These are phyloP conservation scores for Brachionus manjavacas DNA, from an alignment of 1,140 invertebrate species.

Conservation along the genomic window DNA sequence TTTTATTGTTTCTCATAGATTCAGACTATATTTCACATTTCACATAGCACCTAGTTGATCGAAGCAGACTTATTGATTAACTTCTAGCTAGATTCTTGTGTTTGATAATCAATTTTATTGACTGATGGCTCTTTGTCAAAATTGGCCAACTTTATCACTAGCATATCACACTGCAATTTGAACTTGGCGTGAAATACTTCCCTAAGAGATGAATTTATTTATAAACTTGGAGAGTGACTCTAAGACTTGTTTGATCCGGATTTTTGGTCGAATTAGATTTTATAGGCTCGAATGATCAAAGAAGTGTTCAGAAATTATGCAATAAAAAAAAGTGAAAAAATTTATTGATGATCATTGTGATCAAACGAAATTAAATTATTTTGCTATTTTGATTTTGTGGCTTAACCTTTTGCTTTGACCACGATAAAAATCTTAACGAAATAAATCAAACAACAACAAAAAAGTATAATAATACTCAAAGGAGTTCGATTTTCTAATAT, in stretches of 20 bases:
- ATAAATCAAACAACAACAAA: not conserved
- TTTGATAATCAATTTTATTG: constrained; percentile 37
- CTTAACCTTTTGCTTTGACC: constrained; percentile 19
- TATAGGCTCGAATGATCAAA: constrained; percentile 11
- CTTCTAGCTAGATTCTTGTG: not conserved
- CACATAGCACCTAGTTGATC: constrained; percentile 12
- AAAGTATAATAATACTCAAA: constrained; percentile 27
- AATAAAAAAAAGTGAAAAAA: not conserved
- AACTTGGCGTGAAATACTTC: not conserved
- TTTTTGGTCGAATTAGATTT: not conserved
- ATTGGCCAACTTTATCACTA: not conserved
- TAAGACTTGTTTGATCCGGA: not conserved
- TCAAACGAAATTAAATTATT: constrained; percentile 20
- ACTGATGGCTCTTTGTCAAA: not conserved
- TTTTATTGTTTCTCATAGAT: constrained; percentile 30
- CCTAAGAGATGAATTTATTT: not conserved
- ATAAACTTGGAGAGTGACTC: not conserved
- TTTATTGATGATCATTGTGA: constrained; percentile 29
- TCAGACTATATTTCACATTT: not conserved
- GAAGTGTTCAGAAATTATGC: not conserved
- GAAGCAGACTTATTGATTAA: not conserved
- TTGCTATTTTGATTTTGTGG: not conserved
- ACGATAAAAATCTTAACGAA: constrained; percentile 23
- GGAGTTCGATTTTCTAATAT: not conserved
- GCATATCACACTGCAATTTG: not conserved